phyloP scores from a whole-genome alignment of 30 jellyfish, hydroid and myxozoan species.

The Aurelia aurita region DNA sequence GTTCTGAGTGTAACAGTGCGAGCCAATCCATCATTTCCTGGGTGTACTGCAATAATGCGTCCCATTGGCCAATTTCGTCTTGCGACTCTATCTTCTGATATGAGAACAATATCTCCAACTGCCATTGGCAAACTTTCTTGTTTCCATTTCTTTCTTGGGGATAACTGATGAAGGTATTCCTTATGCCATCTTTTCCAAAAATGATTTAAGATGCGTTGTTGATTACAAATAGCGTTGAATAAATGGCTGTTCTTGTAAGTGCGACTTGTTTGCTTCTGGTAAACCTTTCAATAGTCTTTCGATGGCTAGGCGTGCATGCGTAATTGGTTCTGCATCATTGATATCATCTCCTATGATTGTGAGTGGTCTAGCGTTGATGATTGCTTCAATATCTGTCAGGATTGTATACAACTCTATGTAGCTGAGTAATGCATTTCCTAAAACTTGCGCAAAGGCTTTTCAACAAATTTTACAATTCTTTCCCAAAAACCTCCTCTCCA shows the following conservation, averaged over 20 bases:
- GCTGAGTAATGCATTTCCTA: conserved; percentile 23
- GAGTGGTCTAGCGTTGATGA: conserved; percentile 44
- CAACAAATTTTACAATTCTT: conserved; percentile 31
- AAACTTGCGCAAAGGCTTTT: background rate
- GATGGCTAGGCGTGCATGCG: background rate
- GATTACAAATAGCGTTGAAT: background rate
- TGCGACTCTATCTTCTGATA: too few species aligned
- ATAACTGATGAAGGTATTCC: background rate
- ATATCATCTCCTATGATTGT: conserved; percentile 6
- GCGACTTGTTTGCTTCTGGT: background rate
- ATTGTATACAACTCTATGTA: conserved; percentile 37
- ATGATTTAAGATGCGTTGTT: background rate
- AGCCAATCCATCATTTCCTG: too few species aligned
- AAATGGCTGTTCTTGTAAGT: background rate
- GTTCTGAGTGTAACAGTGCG: too few species aligned
- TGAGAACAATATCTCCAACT: too few species aligned
- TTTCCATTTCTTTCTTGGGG: too few species aligned
- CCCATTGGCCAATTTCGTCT: too few species aligned
- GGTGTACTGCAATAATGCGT: too few species aligned
- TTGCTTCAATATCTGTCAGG: conserved; percentile 31
- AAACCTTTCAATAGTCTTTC: background rate
- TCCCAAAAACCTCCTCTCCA: conserved; percentile 63
- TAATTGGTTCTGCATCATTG: background rate
- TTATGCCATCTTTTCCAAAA: background rate
- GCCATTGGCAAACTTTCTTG: too few species aligned